phyloP scores from a whole-genome alignment of 2,113 vertebrate species.

The Numenius arquata region DNA sequence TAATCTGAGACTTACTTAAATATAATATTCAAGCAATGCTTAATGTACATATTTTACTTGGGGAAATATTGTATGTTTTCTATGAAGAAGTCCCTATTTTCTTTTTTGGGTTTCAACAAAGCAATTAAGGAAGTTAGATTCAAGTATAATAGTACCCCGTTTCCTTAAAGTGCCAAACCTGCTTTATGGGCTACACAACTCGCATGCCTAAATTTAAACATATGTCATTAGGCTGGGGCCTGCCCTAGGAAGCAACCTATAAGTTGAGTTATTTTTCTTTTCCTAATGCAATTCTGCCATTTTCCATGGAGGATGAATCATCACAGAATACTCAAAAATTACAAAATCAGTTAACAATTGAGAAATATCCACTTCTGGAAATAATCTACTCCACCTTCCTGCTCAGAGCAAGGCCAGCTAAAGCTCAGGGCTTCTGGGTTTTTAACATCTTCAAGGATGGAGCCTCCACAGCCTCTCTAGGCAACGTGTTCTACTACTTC shows the following conservation, averaged over 20 bases:
- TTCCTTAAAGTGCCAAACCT: neutral
- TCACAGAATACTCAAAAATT: neutral
- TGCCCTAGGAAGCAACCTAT: neutral
- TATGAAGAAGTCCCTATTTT: neutral
- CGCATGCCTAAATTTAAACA: neutral
- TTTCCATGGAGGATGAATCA: neutral
- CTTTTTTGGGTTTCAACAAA: neutral
- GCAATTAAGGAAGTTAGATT: neutral
- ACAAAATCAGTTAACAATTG: accelerated
- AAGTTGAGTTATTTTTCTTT: neutral
- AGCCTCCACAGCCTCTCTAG: neutral
- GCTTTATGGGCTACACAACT: neutral
- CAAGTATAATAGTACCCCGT: neutral
- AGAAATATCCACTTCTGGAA: neutral
- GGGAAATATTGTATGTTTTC: neutral
- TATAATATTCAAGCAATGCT: neutral
- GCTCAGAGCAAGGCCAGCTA: neutral
- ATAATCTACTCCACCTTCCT: neutral
- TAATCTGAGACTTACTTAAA: neutral
- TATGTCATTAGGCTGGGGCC: neutral
- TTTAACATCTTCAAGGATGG: neutral
- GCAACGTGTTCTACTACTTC: accelerated
- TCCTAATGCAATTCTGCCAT: neutral
- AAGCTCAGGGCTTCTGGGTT: neutral
- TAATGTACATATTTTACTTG: neutral